Evolutionary conservation across 1,140 invertebrate genomes (phyloP), one percentile per base, ranked within the genome.

Genomic region (Sycophila sp.): DNA sequence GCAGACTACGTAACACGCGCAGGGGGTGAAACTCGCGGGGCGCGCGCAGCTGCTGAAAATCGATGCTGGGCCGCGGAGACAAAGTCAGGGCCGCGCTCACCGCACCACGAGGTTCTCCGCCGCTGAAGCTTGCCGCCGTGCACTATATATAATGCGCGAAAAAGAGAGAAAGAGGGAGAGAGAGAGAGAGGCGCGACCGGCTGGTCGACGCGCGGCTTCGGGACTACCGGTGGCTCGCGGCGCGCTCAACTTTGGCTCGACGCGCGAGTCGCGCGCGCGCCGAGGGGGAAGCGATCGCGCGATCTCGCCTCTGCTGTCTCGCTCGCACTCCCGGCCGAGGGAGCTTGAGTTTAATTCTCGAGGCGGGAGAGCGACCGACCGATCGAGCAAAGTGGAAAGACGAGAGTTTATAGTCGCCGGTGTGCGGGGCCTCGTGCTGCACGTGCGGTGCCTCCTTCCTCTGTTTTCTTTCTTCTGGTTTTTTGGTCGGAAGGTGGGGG

Each of bases 71-170:
- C 17, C 15, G 19, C 22, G n/a, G n/a, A n/a, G n/a, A n/a, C 49
- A 65, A 55, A 65, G 47, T 65, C 47, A 65, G 47, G 47, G 47
- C 30, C 45, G n/a, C n/a, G n/a, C n/a, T n/a, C n/a, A n/a, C n/a
- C n/a, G n/a, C n/a, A 53, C 7, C 17, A n/a, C 24, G 19, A 10
- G 3, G 26, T 11, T 47, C n/a, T 42, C 40, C 8, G 10, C n/a
- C 45, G 7, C 45, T 2, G n/a, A 7, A 10, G 17, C 2, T 4
- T 19, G 45, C 19, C n/a, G 11, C 0, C n/a, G 7, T 24, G 47
- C 8, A 19, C n/a, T 45, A 19, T 28, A 34, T n/a, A 30, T 28
- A 26, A 24, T 28, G 47, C 11, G 2, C 22, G 10, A 4, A 19
- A 24, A 11, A 24, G 11, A 51, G 38, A 40, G 22, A 8, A 42